phyloP scores from a whole-genome alignment of 2,888 invertebrate species.

The Heliconius hortense region DNA sequence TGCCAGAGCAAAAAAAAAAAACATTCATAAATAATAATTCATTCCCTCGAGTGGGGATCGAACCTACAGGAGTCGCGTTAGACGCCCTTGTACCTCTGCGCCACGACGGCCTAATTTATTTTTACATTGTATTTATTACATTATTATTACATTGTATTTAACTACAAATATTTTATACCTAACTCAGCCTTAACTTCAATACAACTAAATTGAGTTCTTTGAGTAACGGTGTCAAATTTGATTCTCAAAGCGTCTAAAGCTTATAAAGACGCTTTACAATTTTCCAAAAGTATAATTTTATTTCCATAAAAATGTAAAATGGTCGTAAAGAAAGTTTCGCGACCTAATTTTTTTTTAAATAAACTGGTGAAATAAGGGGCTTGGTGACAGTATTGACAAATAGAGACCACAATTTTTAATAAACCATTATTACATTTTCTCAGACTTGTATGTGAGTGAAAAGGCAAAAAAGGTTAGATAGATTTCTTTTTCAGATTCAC shows the following conservation, averaged over 20 bases:
- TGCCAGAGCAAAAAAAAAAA: too few relatives aligned
- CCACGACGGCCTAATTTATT: too few relatives aligned
- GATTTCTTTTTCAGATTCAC: too few relatives aligned
- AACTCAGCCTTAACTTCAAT: not conserved
- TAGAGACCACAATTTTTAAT: not conserved
- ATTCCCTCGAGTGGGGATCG: too few relatives aligned
- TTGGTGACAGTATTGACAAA: not conserved
- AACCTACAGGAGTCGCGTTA: too few relatives aligned
- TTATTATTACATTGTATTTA: not conserved
- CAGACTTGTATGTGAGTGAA: not conserved
- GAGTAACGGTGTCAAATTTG: conserved; percentile 17
- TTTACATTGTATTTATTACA: not conserved
- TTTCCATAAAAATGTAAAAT: conserved; percentile 13
- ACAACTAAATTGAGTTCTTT: conserved; percentile 1
- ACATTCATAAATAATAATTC: too few relatives aligned
- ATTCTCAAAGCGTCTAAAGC: conserved; percentile 9
- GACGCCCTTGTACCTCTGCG: too few relatives aligned
- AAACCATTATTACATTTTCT: not conserved
- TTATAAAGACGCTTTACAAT: conserved; percentile 1
- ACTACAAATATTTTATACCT: not conserved
- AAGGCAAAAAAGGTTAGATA: not conserved
- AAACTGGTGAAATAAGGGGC: not conserved
- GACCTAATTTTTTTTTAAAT: conserved; percentile 1
- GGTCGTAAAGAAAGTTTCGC: not conserved
- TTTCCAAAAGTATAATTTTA: conserved; percentile 7